Base-by-base conservation (phyloP, 2,888 invertebrate genomes). In the Parnassius orleans region DNA sequence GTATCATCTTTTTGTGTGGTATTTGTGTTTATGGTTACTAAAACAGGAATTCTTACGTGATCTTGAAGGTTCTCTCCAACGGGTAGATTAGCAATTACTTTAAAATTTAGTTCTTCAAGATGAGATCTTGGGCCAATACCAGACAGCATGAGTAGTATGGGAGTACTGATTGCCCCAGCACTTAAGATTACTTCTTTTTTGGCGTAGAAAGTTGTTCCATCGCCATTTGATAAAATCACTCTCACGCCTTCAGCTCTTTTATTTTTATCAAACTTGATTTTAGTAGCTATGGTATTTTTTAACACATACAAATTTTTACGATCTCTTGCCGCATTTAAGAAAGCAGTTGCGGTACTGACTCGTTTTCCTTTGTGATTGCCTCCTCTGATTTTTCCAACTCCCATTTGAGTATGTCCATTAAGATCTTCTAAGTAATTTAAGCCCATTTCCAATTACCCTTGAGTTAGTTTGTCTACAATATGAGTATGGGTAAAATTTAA, bases 321-420 rank as follows among this genome's bases (percentile, higher is more conserved):
- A 59, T 83, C 72, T 60, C 72, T 74, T 2, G 80, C 74, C 41
- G 83, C 78, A 64, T 78, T 86, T 5, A 90, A 68, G 64, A 89
- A 93, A 3, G 93, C 92, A 57, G 92, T 93, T 1, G 92, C 90
- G 11, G 93, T 92, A 71, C 93, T 93, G 11, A 93, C 93, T 69
- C 93, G 79, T 65, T 81, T 87, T 0, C 93, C 93, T 67, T 90
- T 83, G 64, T 92, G 68, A 59, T 87, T 85, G 1, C 88, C 85
- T 2, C 93, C 93, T 72, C 92, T 86, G 12, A 93, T 84, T 69
- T 89, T 92, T 14, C 91, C 92, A n/a, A 92, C 84, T 1, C 92
- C 93, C 70, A 93, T 86, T 76, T 93, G 93, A 7, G 83, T 82
- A 0, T 79, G 78, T 0, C 90, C 89, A 63, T 89, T 90, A 47